Conservation (phyloP, 2,888 invertebrate species). For the Euspilapteryx auroguttella region DNA sequence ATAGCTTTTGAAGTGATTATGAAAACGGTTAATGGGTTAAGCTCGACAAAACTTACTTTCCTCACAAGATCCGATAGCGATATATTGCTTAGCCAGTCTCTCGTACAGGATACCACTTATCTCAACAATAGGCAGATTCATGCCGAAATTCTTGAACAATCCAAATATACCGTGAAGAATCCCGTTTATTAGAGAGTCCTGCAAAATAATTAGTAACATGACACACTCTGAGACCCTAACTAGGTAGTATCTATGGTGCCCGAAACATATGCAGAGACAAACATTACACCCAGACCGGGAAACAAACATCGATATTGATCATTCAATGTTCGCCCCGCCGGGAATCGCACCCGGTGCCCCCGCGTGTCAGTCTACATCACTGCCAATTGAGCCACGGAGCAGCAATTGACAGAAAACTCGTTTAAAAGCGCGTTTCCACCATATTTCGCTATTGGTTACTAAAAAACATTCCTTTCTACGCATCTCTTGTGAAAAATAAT, state of each 20-base stretch:
- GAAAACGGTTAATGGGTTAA: too few species aligned
- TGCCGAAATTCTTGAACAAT: constrained; percentile 16
- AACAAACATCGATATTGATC: too few species aligned
- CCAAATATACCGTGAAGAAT: constrained; percentile 18
- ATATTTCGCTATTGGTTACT: too few species aligned
- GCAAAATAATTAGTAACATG: constrained; percentile 4
- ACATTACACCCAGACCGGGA: too few species aligned
- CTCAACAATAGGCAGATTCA: constrained; percentile 14
- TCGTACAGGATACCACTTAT: constrained; percentile 15
- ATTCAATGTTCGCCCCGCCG: too few species aligned
- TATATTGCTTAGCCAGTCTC: constrained; percentile 8
- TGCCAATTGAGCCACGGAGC: too few species aligned
- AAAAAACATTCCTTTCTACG: too few species aligned
- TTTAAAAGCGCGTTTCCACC: background rate
- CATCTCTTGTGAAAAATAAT: too few species aligned
- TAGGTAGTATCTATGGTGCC: background rate
- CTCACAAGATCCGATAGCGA: constrained; percentile 9
- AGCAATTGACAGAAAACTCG: background rate
- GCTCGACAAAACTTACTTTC: constrained; percentile 10
- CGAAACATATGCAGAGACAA: too few species aligned
- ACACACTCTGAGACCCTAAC: background rate
- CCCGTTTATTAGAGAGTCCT: constrained; percentile 15
- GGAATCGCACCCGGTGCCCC: too few species aligned
- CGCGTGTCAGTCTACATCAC: too few species aligned
- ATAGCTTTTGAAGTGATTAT: too few species aligned